phyloP scores from a whole-genome alignment of 1,140 invertebrate species.

The Aleiodes sp. region DNA sequence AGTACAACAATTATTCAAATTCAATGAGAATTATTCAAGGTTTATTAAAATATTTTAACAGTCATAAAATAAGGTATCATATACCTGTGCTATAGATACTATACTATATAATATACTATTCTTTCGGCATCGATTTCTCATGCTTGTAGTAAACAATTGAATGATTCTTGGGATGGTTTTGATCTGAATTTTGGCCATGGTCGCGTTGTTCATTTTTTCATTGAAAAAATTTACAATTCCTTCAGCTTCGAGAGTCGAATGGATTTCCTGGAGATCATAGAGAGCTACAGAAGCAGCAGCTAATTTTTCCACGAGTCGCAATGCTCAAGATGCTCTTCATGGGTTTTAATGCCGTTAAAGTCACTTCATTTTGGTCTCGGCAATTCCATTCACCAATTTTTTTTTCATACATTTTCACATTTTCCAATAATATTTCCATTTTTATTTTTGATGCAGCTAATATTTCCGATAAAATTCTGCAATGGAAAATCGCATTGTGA shows the following conservation, averaged over 20 bases:
- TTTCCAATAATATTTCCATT: neutral
- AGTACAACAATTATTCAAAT: no score
- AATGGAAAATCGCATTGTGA: conserved; percentile 25
- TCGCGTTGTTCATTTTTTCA: neutral
- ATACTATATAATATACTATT: no score
- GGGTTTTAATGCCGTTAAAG: neutral
- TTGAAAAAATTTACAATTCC: neutral
- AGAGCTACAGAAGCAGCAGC: neutral
- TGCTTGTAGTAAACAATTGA: neutral
- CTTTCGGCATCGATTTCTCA: conserved; percentile 6
- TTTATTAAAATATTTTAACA: no score
- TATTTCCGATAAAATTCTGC: conserved; percentile 14
- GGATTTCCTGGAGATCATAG: neutral
- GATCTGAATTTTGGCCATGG: neutral
- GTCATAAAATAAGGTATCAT: no score
- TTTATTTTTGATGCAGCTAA: conserved; percentile 10
- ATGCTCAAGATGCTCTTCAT: neutral
- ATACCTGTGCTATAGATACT: no score
- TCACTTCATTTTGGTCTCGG: conserved; percentile 5
- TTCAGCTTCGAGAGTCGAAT: conserved; percentile 1
- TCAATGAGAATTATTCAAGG: no score
- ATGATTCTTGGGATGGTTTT: conserved; percentile 18
- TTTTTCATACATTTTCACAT: neutral
- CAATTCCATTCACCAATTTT: conserved; percentile 1
- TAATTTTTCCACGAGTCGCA: conserved; percentile 1